Percentiles rank a stretch among this genome's conserved stretches.
phyloP scores from a whole-genome alignment of 1,140 invertebrate species.

The Planococcus citri region DNA sequence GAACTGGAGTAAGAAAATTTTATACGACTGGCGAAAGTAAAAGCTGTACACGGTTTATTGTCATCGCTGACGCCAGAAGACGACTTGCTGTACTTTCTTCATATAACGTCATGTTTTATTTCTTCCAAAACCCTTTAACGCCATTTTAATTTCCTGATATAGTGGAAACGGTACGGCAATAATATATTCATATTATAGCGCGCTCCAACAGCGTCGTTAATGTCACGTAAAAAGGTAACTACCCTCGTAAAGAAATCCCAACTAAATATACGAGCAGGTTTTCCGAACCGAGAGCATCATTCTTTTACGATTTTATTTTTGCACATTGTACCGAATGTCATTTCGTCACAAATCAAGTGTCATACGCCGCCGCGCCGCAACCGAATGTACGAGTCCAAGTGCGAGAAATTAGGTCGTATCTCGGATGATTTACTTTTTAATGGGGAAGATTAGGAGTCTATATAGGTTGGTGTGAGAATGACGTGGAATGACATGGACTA shows the following conservation, averaged over 20 bases:
- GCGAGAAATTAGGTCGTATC: too few relatives aligned
- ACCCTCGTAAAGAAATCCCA: not conserved
- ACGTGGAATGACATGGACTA: too few relatives aligned
- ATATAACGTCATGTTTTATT: not conserved
- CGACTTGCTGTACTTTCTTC: not conserved
- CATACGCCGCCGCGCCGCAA: too few relatives aligned
- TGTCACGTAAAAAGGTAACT: not conserved
- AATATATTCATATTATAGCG: slow-evolving; percentile 1
- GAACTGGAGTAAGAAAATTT: not conserved
- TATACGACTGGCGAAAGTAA: not conserved
- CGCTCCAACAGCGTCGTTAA: not conserved
- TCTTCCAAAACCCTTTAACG: not conserved
- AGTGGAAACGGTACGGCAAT: not conserved
- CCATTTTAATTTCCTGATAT: not conserved
- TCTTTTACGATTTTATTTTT: not conserved
- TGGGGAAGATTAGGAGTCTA: too few relatives aligned
- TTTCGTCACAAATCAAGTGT: too few relatives aligned
- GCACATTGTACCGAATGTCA: not conserved
- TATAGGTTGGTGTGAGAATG: too few relatives aligned
- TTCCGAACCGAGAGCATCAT: not conserved
- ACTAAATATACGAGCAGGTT: not conserved
- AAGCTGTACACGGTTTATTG: not conserved
- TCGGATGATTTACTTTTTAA: too few relatives aligned
- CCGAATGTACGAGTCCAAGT: too few relatives aligned
- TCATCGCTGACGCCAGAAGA: not conserved